Evolutionary conservation across 2,888 invertebrate genomes (phyloP).

Genomic region (Charanyca ferruginea): DNA sequence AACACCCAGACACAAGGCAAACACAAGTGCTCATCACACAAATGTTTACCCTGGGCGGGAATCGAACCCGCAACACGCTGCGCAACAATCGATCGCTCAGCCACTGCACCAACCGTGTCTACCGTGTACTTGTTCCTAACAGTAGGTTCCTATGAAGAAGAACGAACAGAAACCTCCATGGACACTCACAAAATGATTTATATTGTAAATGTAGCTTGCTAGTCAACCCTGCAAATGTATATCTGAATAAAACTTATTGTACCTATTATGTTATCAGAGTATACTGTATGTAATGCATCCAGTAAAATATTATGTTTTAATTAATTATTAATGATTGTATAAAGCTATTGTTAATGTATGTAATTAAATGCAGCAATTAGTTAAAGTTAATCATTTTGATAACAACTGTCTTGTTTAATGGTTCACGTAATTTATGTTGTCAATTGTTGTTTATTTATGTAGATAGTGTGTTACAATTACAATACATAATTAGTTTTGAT

Average conservation of each 20-base stretch:
- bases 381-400: conserved; percentile 27
- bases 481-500: neutral
- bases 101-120: no score
- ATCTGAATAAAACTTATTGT: conserved; percentile 32
- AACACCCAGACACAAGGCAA: no score
- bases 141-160: no score
- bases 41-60: no score
- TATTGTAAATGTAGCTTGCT: neutral
- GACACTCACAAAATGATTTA: no score
- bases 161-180: no score
- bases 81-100: no score
- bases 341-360: conserved; percentile 1
- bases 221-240: conserved; percentile 18
- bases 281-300: neutral
- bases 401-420: conserved; percentile 26
- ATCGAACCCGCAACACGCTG: no score
- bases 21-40: no score
- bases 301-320: conserved; percentile 6
- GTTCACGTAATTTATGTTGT: conserved; percentile 1
- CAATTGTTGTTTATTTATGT: neutral
- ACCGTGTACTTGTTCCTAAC: no score
- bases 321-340: conserved; percentile 10
- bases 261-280: conserved; percentile 22
- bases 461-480: neutral
- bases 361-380: conserved; percentile 32